These are phyloP conservation scores for Lycocerus yunnanus DNA, from an alignment of 2,888 invertebrate genomes.

Conservation along the genomic window DNA sequence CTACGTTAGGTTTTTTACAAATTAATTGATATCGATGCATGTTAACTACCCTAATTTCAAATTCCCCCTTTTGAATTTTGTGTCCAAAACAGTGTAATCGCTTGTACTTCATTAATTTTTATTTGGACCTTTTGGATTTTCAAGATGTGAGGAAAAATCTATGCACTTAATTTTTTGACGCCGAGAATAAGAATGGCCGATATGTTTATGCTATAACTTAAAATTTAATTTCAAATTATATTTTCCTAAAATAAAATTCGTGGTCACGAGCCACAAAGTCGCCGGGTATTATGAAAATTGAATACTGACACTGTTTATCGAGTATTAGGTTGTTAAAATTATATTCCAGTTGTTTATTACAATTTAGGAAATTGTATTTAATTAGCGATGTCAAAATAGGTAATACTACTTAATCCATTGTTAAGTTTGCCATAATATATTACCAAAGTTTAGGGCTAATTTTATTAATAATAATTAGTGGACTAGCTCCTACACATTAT, in stretches of 20 bases:
- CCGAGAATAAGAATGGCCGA: no score
- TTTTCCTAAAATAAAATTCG: not conserved
- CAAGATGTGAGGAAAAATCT: no score
- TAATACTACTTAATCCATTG: not conserved
- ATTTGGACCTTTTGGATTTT: no score
- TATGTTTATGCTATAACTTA: not conserved
- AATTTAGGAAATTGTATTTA: not conserved
- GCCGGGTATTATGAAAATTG: not conserved
- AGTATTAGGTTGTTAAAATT: not conserved
- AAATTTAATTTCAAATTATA: not conserved
- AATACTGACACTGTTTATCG: not conserved
- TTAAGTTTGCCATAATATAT: not conserved
- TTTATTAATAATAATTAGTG: not conserved
- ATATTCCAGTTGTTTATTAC: not conserved
- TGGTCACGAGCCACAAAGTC: not conserved
- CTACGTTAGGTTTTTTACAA: no score
- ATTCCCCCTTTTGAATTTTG: no score
- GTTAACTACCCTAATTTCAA: no score
- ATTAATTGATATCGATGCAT: no score
- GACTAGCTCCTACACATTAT: not conserved
- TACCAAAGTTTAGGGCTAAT: not conserved
- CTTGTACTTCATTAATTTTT: no score
- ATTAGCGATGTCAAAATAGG: not conserved
- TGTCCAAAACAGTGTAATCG: no score
- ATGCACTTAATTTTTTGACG: no score